phyloP scores from a whole-genome alignment of 2,888 invertebrate species.

The Coenonympha arcania region DNA sequence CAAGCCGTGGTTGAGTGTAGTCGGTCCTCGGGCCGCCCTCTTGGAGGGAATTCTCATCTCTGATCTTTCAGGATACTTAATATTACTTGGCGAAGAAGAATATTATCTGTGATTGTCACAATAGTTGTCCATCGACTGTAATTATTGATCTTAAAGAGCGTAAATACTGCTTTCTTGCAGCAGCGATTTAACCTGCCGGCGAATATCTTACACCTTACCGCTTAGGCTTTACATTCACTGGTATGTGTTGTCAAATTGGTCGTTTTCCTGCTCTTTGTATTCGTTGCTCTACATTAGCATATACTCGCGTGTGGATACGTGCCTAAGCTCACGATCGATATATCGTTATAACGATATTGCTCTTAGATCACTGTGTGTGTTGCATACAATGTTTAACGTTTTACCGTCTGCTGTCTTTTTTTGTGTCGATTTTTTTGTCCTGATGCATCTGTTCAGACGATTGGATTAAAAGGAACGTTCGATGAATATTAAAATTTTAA shows the following conservation, averaged over 20 bases:
- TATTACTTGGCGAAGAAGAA: too few relatives aligned
- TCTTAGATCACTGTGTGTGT: conserved; percentile 45
- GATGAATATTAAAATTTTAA: conserved; percentile 4
- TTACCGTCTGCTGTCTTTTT: conserved; percentile 15
- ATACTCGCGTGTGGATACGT: conserved; percentile 38
- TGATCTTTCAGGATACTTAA: too few relatives aligned
- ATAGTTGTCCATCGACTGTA: too few relatives aligned
- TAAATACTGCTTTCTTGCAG: too few relatives aligned
- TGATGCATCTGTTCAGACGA: background rate
- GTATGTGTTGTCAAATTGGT: conserved; percentile 34
- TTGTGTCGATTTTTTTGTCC: conserved; percentile 8
- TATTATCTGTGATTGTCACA: too few relatives aligned
- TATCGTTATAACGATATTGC: conserved; percentile 47
- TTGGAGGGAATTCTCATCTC: too few relatives aligned
- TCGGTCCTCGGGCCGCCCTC: too few relatives aligned
- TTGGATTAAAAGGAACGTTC: conserved; percentile 1
- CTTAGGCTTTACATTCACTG: too few relatives aligned
- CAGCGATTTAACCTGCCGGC: too few relatives aligned
- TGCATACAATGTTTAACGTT: conserved; percentile 34
- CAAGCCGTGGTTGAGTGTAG: too few relatives aligned
- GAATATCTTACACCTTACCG: too few relatives aligned
- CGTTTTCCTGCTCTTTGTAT: conserved; percentile 63
- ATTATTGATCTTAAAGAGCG: too few relatives aligned
- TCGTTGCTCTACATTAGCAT: conserved; percentile 43
- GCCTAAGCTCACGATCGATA: conserved; percentile 47